Conservation (phyloP, 1,140 invertebrate species). For the Papilio machaon region DNA sequence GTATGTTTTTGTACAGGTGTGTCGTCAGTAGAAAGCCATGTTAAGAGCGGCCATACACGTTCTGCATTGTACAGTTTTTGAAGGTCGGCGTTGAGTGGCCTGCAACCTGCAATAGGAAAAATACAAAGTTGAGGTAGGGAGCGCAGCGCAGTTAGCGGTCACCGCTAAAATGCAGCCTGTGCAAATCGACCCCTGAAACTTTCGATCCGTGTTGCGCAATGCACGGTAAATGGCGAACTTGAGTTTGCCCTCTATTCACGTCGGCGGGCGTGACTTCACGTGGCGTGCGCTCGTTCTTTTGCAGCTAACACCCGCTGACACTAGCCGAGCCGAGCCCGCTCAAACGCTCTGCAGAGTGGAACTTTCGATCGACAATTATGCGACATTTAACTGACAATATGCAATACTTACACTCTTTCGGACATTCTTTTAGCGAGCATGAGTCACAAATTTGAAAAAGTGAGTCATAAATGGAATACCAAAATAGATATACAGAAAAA, state of each 20-base stretch:
- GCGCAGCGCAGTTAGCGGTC: background rate
- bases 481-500: no score
- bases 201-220: background rate
- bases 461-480: no score
- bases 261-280: background rate
- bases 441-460: background rate
- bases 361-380: background rate
- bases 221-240: background rate
- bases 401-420: background rate
- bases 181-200: background rate
- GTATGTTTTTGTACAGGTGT: background rate
- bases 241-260: no score
- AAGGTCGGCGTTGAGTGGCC: background rate
- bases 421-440: background rate
- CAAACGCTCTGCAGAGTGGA: background rate
- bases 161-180: background rate
- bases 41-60: background rate
- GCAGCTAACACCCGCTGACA: background rate
- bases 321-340: background rate
- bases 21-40: background rate
- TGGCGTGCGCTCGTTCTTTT: slow-evolving; percentile 31
- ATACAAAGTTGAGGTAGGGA: background rate
- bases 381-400: background rate
- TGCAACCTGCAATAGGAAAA: background rate
- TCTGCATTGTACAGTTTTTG: background rate